Evolutionary conservation across 2,888 invertebrate species (phyloP).

Genomic region (Cotesia congregata): DNA sequence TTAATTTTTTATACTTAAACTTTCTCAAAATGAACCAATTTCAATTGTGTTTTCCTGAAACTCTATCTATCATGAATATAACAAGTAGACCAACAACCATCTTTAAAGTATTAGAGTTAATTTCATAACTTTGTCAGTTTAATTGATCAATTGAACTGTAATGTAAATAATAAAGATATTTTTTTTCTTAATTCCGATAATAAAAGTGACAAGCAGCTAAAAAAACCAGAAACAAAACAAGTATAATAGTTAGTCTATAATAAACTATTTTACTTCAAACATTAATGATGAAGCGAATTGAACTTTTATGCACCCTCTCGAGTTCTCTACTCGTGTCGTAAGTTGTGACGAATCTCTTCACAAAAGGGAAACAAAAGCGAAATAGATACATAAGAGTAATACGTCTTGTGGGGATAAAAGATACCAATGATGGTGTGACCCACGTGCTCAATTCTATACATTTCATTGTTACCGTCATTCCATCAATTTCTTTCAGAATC

Average conservation of each 20-base stretch:
- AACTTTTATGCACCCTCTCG: conserved; percentile 36
- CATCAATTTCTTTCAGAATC: conserved; percentile 19
- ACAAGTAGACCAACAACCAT: too few relatives aligned
- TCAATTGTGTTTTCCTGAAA: too few relatives aligned
- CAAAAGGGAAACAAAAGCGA: conserved; percentile 46
- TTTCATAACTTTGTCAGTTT: too few relatives aligned
- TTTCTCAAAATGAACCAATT: too few relatives aligned
- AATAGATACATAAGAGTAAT: conserved; percentile 13
- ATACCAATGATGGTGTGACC: conserved; percentile 19
- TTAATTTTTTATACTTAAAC: too few relatives aligned
- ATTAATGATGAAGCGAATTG: conserved; percentile 33
- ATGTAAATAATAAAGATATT: too few relatives aligned
- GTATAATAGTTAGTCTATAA: not conserved
- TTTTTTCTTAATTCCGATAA: too few relatives aligned
- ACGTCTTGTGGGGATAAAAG: not conserved
- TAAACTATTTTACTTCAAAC: not conserved
- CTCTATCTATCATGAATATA: too few relatives aligned
- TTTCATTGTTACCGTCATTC: not conserved
- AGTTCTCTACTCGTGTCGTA: conserved; percentile 41
- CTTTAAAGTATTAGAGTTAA: too few relatives aligned
- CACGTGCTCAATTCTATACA: conserved; percentile 32
- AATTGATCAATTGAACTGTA: too few relatives aligned
- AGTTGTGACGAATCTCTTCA: conserved; percentile 61
- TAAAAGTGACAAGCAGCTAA: not conserved
- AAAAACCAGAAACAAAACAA: not conserved